A percentile compares a stretch with the other conserved stretches of the same genome.
Conservation (phyloP, 2,888 invertebrate species). For the Agriopis marginaria region DNA sequence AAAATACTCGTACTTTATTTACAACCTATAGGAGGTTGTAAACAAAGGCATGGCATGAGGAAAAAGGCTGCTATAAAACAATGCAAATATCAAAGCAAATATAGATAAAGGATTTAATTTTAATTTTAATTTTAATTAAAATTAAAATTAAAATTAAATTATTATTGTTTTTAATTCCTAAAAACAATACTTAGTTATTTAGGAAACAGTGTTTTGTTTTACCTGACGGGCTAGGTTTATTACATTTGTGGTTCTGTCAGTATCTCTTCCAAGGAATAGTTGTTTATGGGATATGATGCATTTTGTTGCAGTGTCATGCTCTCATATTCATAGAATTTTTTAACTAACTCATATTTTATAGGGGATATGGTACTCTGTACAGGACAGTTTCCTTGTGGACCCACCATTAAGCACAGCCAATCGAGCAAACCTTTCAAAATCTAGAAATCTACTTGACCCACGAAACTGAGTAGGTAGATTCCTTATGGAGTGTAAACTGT, state of each 20-base stretch:
- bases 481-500: no score
- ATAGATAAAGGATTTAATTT: slow-evolving; percentile 12
- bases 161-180: no score
- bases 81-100: slow-evolving; percentile 12
- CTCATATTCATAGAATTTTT: neutral
- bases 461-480: no score
- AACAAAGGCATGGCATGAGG: slow-evolving; percentile 18
- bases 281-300: neutral
- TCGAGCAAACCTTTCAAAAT: no score
- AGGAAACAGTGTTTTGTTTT: neutral
- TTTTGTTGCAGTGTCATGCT: neutral
- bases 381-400: no score
- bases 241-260: neutral
- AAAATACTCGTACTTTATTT: neutral
- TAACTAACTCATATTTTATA: no score
- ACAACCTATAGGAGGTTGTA: neutral
- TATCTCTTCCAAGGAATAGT: neutral
- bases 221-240: neutral
- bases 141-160: no score
- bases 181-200: slow-evolving; percentile 5
- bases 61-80: slow-evolving; percentile 14
- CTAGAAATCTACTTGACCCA: no score
- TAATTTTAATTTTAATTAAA: no score
- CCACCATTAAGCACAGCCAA: no score
- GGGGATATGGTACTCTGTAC: no score